Conservation (phyloP, 2,797 vertebrate genomes). For the Bradypodion ventrale region DNA sequence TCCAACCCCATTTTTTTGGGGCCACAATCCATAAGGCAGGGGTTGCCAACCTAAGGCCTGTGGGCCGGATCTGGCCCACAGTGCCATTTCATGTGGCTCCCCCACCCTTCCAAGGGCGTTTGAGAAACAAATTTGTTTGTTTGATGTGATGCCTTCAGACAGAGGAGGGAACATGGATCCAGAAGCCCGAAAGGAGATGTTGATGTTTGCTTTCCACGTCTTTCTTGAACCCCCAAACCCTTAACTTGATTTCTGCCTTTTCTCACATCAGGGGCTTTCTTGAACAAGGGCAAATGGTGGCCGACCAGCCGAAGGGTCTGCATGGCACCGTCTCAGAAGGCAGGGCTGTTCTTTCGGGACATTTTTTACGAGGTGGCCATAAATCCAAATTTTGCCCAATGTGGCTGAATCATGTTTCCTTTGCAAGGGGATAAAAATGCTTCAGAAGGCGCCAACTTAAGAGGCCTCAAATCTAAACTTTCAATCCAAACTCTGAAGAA, state of each 20-base stretch:
- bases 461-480: not conserved
- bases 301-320: not conserved
- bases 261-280: rapidly evolving
- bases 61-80: too few relatives aligned
- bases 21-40: too few relatives aligned
- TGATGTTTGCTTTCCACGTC: not conserved
- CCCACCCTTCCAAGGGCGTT: too few relatives aligned
- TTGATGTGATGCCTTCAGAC: too few relatives aligned
- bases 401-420: not conserved
- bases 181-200: not conserved
- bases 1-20: too few relatives aligned
- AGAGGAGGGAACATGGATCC: too few relatives aligned
- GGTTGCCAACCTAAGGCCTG: too few relatives aligned
- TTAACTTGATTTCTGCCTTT: not conserved
- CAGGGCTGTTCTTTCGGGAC: rapidly evolving
- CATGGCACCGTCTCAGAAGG: not conserved
- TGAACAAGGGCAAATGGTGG: not conserved
- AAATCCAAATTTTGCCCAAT: rapidly evolving
- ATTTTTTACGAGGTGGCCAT: conserved; percentile 1
- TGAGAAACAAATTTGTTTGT: too few relatives aligned
- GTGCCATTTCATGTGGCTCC: too few relatives aligned
- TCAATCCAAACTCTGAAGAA: not conserved
- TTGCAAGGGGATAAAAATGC: not conserved
- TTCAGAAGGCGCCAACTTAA: rapidly evolving
- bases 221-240: rapidly evolving